A percentile compares a stretch with the other conserved stretches of the same genome.
Conservation (phyloP, 1,140 invertebrate species). For the Drosophila ananassae region DNA sequence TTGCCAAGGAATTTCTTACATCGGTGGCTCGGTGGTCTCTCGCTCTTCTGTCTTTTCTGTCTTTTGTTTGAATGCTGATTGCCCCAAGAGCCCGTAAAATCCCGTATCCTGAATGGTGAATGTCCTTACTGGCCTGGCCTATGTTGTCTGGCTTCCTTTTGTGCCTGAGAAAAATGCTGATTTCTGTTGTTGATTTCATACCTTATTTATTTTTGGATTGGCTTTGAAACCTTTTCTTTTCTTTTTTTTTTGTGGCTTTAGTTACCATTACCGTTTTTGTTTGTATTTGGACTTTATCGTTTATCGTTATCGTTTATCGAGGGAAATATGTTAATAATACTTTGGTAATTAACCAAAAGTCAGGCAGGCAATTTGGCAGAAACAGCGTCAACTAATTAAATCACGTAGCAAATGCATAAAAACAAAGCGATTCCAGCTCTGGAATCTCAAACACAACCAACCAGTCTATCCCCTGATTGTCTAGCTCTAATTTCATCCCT, state of each 20-base stretch:
- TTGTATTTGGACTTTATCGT: slow-evolving; percentile 25
- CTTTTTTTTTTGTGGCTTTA: slow-evolving; percentile 7
- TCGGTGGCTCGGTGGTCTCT: not conserved
- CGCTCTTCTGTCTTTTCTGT: not conserved
- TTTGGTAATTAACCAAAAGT: slow-evolving; percentile 66
- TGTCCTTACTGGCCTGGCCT: not conserved
- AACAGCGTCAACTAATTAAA: slow-evolving; percentile 72
- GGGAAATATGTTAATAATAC: slow-evolving; percentile 68
- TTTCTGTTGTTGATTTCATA: slow-evolving; percentile 47
- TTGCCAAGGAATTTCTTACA: slow-evolving; percentile 26
- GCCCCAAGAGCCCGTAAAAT: slow-evolving; percentile 44
- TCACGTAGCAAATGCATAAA: slow-evolving; percentile 80
- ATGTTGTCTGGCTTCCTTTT: slow-evolving; percentile 3
- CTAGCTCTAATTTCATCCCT: slow-evolving; percentile 16
- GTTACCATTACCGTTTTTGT: slow-evolving; percentile 23
- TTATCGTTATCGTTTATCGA: slow-evolving; percentile 8
- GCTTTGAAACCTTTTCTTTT: slow-evolving; percentile 19
- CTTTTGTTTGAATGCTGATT: slow-evolving; percentile 45
- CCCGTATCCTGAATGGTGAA: not conserved
- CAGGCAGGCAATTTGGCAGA: slow-evolving; percentile 49
- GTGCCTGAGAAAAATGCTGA: slow-evolving; percentile 21
- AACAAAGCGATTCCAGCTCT: slow-evolving; percentile 54
- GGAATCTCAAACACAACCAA: not conserved
- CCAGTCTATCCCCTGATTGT: not conserved
- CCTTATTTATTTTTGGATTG: slow-evolving; percentile 61